These are phyloP conservation scores for Nineta flava DNA, from an alignment of 2,888 invertebrate genomes.

Conservation along the genomic window DNA sequence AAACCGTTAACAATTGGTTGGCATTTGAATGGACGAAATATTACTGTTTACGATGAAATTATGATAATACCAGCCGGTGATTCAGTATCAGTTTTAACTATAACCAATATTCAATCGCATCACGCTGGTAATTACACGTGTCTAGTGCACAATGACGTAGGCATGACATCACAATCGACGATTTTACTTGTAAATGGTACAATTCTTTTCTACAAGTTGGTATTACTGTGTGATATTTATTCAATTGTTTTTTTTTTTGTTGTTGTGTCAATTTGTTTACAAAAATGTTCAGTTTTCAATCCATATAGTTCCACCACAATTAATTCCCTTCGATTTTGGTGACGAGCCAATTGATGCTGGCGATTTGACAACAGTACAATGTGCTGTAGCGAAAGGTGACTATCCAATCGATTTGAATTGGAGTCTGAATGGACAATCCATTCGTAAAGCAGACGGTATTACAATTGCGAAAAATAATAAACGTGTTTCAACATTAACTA, in stretches of 20 bases:
- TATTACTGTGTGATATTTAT: neutral
- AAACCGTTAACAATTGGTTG: slow-evolving; percentile 55
- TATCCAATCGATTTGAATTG: slow-evolving; percentile 56
- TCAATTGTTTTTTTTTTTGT: neutral
- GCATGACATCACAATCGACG: slow-evolving; percentile 32
- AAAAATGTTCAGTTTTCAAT: slow-evolving; percentile 7
- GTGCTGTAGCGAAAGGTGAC: slow-evolving; percentile 47
- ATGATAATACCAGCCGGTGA: slow-evolving; percentile 8
- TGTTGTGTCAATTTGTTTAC: neutral
- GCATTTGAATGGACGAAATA: slow-evolving; percentile 50
- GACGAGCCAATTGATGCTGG: slow-evolving; percentile 46
- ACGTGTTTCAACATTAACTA: slow-evolving; percentile 33
- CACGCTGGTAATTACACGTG: slow-evolving; percentile 48
- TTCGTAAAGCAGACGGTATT: slow-evolving; percentile 26
- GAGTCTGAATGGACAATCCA: slow-evolving; percentile 51
- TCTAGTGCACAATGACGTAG: slow-evolving; percentile 37
- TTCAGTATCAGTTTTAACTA: slow-evolving; percentile 31
- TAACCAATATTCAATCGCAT: slow-evolving; percentile 40
- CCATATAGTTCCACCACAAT: slow-evolving; percentile 55
- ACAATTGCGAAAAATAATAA: slow-evolving; percentile 12
- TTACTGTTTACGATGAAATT: slow-evolving; percentile 12
- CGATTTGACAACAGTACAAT: slow-evolving; percentile 37
- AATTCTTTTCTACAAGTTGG: slow-evolving; percentile 29
- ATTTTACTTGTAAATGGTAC: slow-evolving; percentile 41
- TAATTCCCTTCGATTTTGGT: slow-evolving; percentile 60